A percentile compares a stretch with the other conserved stretches of the same genome.
Evolutionary conservation across 1,140 invertebrate species (phyloP).

Genomic region (Vanessa tameamea): DNA sequence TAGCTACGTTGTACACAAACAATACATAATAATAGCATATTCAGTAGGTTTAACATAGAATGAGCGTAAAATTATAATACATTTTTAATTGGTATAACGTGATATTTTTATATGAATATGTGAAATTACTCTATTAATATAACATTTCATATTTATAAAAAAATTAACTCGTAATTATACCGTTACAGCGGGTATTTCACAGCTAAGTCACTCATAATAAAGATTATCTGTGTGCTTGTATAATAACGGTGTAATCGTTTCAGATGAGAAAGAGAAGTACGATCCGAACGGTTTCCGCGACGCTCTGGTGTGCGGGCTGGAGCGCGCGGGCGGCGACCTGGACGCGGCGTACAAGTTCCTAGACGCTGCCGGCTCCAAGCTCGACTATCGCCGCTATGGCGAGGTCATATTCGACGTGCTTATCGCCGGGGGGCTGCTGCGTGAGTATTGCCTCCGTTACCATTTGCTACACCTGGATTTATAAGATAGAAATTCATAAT

Average conservation of each 20-base stretch:
- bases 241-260: constrained; percentile 20
- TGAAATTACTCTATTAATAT: too few relatives aligned
- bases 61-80: too few relatives aligned
- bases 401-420: constrained; percentile 98
- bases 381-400: constrained; percentile 98
- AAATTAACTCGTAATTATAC: too few relatives aligned
- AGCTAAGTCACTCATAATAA: too few relatives aligned
- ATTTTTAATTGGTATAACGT: too few relatives aligned
- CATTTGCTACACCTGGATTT: not conserved
- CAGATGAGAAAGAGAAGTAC: constrained; percentile 99
- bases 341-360: constrained; percentile 96
- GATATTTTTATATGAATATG: too few relatives aligned
- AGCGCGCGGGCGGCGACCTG: constrained; percentile 94
- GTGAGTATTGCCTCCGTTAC: constrained; percentile 61
- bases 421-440: constrained; percentile 96
- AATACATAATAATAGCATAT: too few relatives aligned
- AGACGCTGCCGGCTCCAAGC: constrained; percentile 95
- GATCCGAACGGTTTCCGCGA: constrained; percentile 98
- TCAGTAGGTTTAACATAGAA: too few relatives aligned
- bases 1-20: too few relatives aligned
- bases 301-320: constrained; percentile 95
- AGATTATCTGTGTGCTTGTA: not conserved
- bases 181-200: too few relatives aligned
- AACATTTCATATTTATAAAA: too few relatives aligned
- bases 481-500: too few relatives aligned